These are phyloP conservation scores for Papilio protenor DNA, from an alignment of 2,888 invertebrate genomes.

Conservation along the genomic window DNA sequence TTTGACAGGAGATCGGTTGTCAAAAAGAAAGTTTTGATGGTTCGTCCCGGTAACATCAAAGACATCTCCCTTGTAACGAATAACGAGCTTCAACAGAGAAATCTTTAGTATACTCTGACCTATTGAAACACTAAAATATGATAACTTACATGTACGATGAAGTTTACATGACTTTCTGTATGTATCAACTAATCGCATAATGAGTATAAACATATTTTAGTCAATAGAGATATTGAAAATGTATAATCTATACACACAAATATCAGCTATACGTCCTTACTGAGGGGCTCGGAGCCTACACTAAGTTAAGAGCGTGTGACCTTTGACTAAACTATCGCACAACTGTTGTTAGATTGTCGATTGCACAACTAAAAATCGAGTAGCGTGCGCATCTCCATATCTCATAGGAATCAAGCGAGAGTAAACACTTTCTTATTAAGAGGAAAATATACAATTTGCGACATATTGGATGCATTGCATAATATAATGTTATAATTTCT, in stretches of 20 bases:
- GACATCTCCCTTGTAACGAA: slow-evolving; percentile 11
- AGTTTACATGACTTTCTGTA: slow-evolving; percentile 18
- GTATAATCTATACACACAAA: too few relatives aligned
- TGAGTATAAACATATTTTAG: not conserved
- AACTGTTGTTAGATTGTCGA: too few relatives aligned
- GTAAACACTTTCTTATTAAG: too few relatives aligned
- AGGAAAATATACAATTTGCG: too few relatives aligned
- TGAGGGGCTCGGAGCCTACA: too few relatives aligned
- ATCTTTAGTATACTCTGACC: slow-evolving; percentile 29
- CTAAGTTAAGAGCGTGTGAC: too few relatives aligned
- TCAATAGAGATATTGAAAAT: not conserved
- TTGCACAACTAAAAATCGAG: too few relatives aligned
- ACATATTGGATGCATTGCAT: not conserved
- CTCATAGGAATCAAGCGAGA: too few relatives aligned
- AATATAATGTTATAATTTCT: not conserved
- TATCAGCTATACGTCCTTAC: too few relatives aligned
- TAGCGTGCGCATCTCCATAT: too few relatives aligned
- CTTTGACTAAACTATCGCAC: too few relatives aligned
- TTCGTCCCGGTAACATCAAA: not conserved
- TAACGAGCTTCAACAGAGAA: slow-evolving; percentile 17
- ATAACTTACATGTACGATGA: slow-evolving; percentile 8
- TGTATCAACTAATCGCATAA: slow-evolving; percentile 1
- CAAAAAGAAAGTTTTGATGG: not conserved
- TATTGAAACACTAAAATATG: slow-evolving; percentile 37
- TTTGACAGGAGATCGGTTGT: not conserved